Evolutionary conservation across 2,888 invertebrate genomes (phyloP).

Genomic region (Diarsia mendica): DNA sequence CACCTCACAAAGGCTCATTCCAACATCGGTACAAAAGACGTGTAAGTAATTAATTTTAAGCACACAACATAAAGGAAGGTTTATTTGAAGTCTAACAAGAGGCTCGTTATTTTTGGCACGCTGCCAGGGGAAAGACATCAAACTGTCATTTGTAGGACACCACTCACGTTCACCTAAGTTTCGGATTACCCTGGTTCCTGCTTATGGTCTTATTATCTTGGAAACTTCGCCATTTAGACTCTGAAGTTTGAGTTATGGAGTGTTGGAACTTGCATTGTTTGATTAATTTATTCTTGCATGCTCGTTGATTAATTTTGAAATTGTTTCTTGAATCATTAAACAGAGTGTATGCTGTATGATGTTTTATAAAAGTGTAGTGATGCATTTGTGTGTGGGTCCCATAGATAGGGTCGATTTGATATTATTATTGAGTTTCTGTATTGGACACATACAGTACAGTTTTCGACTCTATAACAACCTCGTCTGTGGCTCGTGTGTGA

Average conservation of each 20-base stretch:
- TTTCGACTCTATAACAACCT: too few species aligned
- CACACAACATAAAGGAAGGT: conserved; percentile 47
- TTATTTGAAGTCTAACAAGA: conserved; percentile 60
- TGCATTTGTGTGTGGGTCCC: too few species aligned
- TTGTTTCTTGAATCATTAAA: background rate
- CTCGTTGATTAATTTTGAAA: background rate
- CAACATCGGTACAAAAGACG: conserved; percentile 37
- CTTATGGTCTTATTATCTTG: conserved; percentile 51
- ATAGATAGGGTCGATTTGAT: background rate
- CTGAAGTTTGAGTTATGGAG: conserved; percentile 23
- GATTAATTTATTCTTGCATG: conserved; percentile 11
- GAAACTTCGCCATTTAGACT: conserved; percentile 49
- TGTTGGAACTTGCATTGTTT: conserved; percentile 17
- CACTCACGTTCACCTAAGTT: conserved; percentile 60
- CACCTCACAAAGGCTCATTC: conserved; percentile 26
- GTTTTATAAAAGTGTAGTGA: too few species aligned
- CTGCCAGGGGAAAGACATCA: conserved; percentile 60
- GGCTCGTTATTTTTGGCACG: conserved; percentile 64
- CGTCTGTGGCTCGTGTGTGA: too few species aligned
- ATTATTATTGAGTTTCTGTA: background rate
- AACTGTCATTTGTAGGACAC: conserved; percentile 66
- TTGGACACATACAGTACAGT: too few species aligned
- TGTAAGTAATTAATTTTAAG: conserved; percentile 53
- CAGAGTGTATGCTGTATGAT: too few species aligned
- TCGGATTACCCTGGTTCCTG: conserved; percentile 55